phyloP scores from a whole-genome alignment of 2,797 vertebrate genomes.

The Rousettus madagascariensis region DNA sequence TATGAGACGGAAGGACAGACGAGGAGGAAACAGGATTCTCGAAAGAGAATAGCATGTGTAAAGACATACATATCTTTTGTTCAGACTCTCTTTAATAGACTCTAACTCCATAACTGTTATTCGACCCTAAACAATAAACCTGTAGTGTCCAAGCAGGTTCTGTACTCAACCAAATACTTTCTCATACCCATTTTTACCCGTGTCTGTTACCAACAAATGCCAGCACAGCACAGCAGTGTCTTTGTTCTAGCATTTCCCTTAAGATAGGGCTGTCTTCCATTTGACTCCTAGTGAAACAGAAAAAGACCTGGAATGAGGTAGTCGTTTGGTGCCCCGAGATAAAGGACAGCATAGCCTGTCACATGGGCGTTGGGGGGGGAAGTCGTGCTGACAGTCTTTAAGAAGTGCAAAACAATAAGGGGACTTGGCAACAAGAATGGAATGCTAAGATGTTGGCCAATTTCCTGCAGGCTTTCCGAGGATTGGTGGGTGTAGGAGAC shows the following conservation, averaged over 20 bases:
- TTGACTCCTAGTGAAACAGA: slow-evolving; percentile 41
- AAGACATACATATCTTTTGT: neutral
- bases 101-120: neutral
- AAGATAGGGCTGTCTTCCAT: slow-evolving; percentile 19
- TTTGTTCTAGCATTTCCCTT: slow-evolving; percentile 33
- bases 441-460: neutral
- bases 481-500: neutral
- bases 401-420: neutral
- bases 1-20: neutral
- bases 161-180: neutral
- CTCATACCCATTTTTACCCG: neutral
- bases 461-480: slow-evolving; percentile 14
- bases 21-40: neutral
- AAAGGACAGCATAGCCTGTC: neutral
- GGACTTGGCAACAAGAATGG: neutral
- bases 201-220: neutral
- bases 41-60: neutral
- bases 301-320: slow-evolving; percentile 49
- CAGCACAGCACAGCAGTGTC: neutral
- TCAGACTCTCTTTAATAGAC: neutral
- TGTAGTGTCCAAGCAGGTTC: neutral
- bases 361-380: neutral
- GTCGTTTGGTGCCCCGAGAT: slow-evolving; percentile 37
- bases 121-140: neutral
- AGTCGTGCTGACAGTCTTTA: neutral